These are phyloP conservation scores for Euphydryas editha DNA, from an alignment of 2,888 invertebrate genomes.

Conservation along the genomic window DNA sequence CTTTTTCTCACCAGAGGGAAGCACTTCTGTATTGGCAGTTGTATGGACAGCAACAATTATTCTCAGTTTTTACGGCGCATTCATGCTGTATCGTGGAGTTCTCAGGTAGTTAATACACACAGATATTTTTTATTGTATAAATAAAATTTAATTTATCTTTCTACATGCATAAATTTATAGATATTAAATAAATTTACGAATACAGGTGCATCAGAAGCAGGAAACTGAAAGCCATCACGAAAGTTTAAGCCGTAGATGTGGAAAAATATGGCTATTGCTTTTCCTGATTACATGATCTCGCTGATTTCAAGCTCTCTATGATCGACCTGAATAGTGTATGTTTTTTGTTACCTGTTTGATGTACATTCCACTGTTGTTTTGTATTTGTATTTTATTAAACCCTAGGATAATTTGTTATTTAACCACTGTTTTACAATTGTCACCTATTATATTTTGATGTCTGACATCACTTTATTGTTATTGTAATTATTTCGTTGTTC, in stretches of 20 bases:
- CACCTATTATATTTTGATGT: constrained; percentile 41
- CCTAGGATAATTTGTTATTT: constrained; percentile 32
- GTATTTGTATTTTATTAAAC: constrained; percentile 29
- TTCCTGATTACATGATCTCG: constrained; percentile 36
- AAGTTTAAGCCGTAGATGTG: constrained; percentile 60
- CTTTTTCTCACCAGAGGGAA: constrained; percentile 61
- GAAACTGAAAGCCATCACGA: constrained; percentile 71
- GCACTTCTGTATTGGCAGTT: constrained; percentile 63
- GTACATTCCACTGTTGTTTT: constrained; percentile 35
- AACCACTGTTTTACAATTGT: constrained; percentile 22
- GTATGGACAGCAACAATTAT: constrained; percentile 75
- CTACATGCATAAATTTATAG: not conserved
- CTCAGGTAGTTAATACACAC: constrained; percentile 35
- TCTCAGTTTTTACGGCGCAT: constrained; percentile 67
- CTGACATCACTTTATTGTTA: constrained; percentile 39
- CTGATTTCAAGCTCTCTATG: constrained; percentile 31
- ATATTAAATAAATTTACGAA: constrained; percentile 25
- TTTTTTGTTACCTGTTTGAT: constrained; percentile 35
- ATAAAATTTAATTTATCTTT: not conserved
- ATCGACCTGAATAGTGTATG: constrained; percentile 15
- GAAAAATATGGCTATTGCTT: constrained; percentile 30
- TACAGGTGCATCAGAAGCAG: constrained; percentile 71
- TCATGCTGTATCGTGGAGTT: constrained; percentile 46
- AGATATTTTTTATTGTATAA: not conserved
- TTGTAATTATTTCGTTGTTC: constrained; percentile 24